A percentile compares a stretch with the other conserved stretches of the same genome.
These are phyloP conservation scores for Orthochromis malagaraziensis DNA, from an alignment of 2,113 vertebrate genomes.

Conservation along the genomic window DNA sequence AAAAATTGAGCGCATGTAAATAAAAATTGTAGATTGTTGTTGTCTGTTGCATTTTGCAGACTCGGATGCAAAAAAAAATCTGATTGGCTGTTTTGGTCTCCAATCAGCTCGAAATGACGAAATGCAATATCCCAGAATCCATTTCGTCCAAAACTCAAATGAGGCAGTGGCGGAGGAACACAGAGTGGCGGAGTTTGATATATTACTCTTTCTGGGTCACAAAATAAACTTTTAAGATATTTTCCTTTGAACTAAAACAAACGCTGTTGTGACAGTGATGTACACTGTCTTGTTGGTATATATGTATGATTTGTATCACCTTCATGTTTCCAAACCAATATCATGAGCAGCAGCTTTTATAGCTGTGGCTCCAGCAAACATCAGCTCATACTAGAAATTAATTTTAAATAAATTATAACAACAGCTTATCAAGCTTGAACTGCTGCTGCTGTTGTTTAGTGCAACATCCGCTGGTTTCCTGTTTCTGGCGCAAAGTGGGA, in stretches of 20 bases:
- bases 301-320: background rate
- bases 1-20: background rate
- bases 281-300: too few species aligned
- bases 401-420: accelerated
- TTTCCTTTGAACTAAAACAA: background rate
- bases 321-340: background rate
- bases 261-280: accelerated
- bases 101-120: accelerated
- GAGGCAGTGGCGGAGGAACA: accelerated
- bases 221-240: background rate
- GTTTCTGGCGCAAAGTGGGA: accelerated
- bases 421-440: accelerated
- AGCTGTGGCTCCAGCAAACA: background rate
- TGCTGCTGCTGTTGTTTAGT: too few species aligned
- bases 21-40: background rate
- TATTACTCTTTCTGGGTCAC: background rate
- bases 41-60: background rate
- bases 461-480: accelerated
- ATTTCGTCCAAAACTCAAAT: background rate
- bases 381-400: background rate
- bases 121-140: background rate
- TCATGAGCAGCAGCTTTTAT: accelerated
- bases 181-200: accelerated
- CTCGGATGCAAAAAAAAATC: background rate
- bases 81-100: background rate